Evolutionary conservation across 2,113 vertebrate genomes (phyloP), one percentile per base, ranked within the genome.

Genomic region (Vimba vimba): DNA sequence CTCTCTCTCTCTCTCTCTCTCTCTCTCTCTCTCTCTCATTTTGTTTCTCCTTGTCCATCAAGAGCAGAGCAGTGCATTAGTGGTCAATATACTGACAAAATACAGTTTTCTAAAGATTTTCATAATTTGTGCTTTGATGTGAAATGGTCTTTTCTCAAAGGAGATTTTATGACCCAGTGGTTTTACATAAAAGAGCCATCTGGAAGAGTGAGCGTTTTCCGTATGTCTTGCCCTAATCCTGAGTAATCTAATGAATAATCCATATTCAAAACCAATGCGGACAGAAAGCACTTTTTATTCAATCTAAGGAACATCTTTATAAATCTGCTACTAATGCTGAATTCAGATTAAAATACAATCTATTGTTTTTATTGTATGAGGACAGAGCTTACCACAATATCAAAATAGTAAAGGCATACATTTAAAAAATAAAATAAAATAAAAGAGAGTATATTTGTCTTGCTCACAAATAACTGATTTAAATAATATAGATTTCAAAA

Each of bases 151-250:
- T 73, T 59, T 62, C 68, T 39, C 66, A 2, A 30, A 82, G 33
- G 68, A 27, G 73, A 23, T 83, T 78, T 68, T 69, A 33, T 79
- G 50, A 64, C 60, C 55, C 69, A 84, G 68, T 81, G 27, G 50
- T 25, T 71, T 86, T 59, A 86, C 66, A 79, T 85, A 68, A 86
- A 82, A 69, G n/a, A 84, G 69, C 79, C 82, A 86, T 88, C 84
- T 90, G 84, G 69, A 87, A 73, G 50, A 85, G 39, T 19, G 19
- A 85, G 55, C 55, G 39, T 80, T 85, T 66, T 66, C 73, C 74
- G 50, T 86, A 87, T 82, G 86, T 27, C 73, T 79, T 33, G 25
- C 23, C 78, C 62, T 64, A 75, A 88, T 87, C 55, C 83, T 79
- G 76, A 78, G 69, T 79, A 79, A 80, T 59, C 57, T 75, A 86